Evolutionary conservation across 2,797 vertebrate species (phyloP), one percentile per base, ranked within the genome.

Genomic region (Dryobates pubescens): DNA sequence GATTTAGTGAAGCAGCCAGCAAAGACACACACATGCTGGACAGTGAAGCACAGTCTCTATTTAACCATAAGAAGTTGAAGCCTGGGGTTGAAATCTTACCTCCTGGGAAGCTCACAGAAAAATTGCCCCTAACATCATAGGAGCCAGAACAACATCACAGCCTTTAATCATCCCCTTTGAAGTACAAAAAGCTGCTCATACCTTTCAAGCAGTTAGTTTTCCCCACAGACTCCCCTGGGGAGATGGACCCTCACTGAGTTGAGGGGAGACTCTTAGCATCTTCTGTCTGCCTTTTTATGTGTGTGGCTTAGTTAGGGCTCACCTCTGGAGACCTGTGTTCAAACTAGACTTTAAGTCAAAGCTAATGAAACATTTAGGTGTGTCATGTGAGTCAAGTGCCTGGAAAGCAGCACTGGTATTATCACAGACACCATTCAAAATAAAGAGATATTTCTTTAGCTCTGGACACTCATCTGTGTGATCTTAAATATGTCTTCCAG

Each of bases 91-190:
- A 82, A 71, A 62, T 34, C 17, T 56, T 69, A 17, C 13, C 74
- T 51, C 16, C 24, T 59, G 65, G 62, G 59, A 91, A 92, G 17
- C 1, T 70, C 2, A 3, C 56, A 64, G 65, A 54, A 69, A 68
- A 69, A 23, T 65, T 69, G 17, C 72, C 36, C 63, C 75, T 5
- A 4, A 19, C 18, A 27, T 4, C 1, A 6, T 22, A 88, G 68
- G 34, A 82, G 9, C 13, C 64, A 82, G 59, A 57, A 22, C 54
- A 62, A 17, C 62, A 30, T 18, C 78, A n/a, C 20, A 24, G 61
- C 45, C 62, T 94, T 93, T 86, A 54, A 68, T 64, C 54, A 77
- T 78, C 11, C 30, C 6, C 45, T 92, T 74, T 82, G 83, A 54
- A 64, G 69, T 82, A 29, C 49, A 77, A 77, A 93, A 88, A 53